Evolutionary conservation across 2,113 vertebrate genomes (phyloP).

Genomic region (Oryzias celebensis): DNA sequence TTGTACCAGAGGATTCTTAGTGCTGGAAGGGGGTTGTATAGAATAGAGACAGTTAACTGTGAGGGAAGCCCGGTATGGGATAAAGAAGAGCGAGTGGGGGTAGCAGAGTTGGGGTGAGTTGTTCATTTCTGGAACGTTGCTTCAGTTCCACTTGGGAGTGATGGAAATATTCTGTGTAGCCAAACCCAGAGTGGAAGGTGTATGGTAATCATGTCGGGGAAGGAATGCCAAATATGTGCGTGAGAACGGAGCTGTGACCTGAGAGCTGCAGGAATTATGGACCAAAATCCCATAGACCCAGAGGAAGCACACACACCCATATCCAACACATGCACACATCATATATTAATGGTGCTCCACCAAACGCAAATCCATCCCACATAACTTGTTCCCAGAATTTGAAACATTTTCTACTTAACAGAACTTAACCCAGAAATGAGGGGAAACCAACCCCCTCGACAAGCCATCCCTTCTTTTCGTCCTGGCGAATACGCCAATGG

Average conservation of each 20-base stretch:
- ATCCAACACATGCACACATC: constrained; percentile 72
- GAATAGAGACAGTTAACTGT: constrained; percentile 49
- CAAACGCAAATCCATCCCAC: constrained; percentile 63
- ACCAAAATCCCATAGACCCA: constrained; percentile 82
- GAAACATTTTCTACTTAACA: constrained; percentile 50
- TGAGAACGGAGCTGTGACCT: constrained; percentile 81
- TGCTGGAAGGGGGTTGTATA: constrained; percentile 38
- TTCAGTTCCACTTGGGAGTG: constrained; percentile 71
- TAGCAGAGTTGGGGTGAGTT: constrained; percentile 37
- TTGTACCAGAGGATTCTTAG: constrained; percentile 66
- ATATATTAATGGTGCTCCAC: constrained; percentile 72
- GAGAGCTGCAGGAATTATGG: constrained; percentile 82
- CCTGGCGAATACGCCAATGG: constrained; percentile 30
- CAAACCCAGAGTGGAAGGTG: constrained; percentile 82
- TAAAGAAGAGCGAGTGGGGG: constrained; percentile 57
- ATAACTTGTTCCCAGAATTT: constrained; percentile 66
- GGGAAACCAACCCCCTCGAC: constrained; percentile 35
- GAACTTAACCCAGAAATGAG: constrained; percentile 46
- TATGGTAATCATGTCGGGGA: constrained; percentile 80
- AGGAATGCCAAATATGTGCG: constrained; percentile 83
- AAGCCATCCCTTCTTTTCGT: constrained; percentile 33
- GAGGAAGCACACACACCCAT: constrained; percentile 82
- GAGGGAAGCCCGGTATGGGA: constrained; percentile 38
- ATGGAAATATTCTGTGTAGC: constrained; percentile 79
- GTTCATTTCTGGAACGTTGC: constrained; percentile 69